Evolutionary conservation across 2,797 vertebrate genomes (phyloP), one percentile per base, ranked within the genome.

Genomic region (Macropodus opercularis): DNA sequence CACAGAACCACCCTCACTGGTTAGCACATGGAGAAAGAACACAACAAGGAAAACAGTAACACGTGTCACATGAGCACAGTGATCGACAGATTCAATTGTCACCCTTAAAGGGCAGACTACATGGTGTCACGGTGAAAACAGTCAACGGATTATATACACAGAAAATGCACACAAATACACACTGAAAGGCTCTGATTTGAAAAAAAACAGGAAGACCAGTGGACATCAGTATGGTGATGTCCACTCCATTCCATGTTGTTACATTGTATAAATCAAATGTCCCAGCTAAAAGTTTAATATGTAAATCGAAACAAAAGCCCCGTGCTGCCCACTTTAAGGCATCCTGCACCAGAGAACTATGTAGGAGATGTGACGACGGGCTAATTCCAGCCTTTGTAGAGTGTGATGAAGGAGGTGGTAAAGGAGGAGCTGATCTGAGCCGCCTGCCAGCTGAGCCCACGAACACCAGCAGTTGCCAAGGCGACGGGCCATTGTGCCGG

Each of bases 21-120:
- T 92, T 92, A 91, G 89, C 89, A 92, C 90, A 92, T 40, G 22
- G 68, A 91, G 88, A 90, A 89, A 83, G 79, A 89, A 89, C 83
- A 89, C 84, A 84, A 89, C 85, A 50, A 85, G 77, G 80, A 87
- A 63, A 86, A 90, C 85, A 66, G 72, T 85, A 84, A 90, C 87
- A 89, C 80, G 26, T 72, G 80, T 89, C 85, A 91, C 86, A 86
- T 85, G 87, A 90, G 87, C 84, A 90, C 87, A 79, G 77, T 88
- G 89, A 89, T 83, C 27, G 27, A 85, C 86, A 3, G 69, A 84
- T 87, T 85, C 67, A 72, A 85, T 47, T 44, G 78, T 77, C 85
- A 71, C 83, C 81, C 63, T 64, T 17, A 83, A 72, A 85, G 85
- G 69, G 71, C 84, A 0, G 48, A 69, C 62, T 83, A 77, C 27